phyloP scores from a whole-genome alignment of 2,113 vertebrate species.

The Candoia aspera region DNA sequence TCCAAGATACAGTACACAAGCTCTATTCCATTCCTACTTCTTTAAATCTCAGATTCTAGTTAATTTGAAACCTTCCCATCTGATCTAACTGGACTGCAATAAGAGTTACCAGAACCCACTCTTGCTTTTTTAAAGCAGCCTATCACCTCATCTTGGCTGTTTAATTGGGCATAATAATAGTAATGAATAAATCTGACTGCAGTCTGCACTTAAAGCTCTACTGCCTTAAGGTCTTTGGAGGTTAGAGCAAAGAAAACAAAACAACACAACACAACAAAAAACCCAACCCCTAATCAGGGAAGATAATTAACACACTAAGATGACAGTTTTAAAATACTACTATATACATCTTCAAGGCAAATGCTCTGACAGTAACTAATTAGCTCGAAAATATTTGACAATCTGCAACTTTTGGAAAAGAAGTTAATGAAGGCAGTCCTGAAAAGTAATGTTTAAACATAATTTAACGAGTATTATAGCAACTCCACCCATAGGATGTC shows the following conservation, averaged over 20 bases:
- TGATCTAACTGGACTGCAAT: background rate
- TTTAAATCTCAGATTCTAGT: background rate
- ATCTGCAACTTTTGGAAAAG: slow-evolving; percentile 3
- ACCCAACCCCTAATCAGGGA: slow-evolving; percentile 9
- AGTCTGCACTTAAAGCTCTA: slow-evolving; percentile 15
- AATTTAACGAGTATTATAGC: background rate
- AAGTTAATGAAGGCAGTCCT: background rate
- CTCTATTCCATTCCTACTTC: too few relatives aligned
- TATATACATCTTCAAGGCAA: slow-evolving; percentile 31
- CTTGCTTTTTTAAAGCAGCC: slow-evolving; percentile 4
- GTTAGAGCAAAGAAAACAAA: slow-evolving; percentile 22
- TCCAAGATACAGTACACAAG: background rate
- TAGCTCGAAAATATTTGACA: slow-evolving; percentile 10
- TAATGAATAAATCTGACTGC: slow-evolving; percentile 47
- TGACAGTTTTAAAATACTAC: slow-evolving; percentile 25
- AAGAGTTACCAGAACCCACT: background rate
- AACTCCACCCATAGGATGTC: slow-evolving; percentile 2
- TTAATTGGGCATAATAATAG: slow-evolving; percentile 41
- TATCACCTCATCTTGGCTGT: slow-evolving; percentile 33
- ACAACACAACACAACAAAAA: background rate
- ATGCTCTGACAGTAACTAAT: slow-evolving; percentile 23
- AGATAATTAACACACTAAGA: slow-evolving; percentile 56
- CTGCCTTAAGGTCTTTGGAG: slow-evolving; percentile 36
- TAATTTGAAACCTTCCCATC: background rate
- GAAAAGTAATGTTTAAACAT: background rate